A percentile compares a stretch with the other conserved stretches of the same genome.
Evolutionary conservation across 2,113 vertebrate species (phyloP).

Genomic region (Saccopteryx bilineata): DNA sequence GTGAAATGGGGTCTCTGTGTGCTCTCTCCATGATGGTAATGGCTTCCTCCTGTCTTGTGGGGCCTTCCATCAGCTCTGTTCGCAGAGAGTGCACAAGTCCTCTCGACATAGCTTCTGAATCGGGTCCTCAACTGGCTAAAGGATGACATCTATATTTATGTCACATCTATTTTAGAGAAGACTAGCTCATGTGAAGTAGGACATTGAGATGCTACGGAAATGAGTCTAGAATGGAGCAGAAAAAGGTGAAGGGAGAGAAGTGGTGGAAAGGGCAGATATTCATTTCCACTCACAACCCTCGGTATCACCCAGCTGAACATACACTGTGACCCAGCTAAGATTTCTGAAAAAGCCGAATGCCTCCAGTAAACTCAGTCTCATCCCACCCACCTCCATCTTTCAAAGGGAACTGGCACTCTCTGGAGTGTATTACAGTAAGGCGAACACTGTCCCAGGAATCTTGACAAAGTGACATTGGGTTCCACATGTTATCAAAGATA

Average conservation of each 20-base stretch:
- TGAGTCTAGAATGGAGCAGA: background rate
- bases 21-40: conserved; percentile 55
- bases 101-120: conserved; percentile 31
- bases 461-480: background rate
- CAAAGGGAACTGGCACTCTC: background rate
- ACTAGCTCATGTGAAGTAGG: background rate
- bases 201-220: background rate
- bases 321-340: background rate
- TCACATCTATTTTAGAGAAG: background rate
- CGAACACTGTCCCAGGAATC: background rate
- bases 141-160: background rate
- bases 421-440: background rate
- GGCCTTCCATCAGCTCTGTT: conserved; percentile 53
- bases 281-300: background rate
- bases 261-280: background rate
- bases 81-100: background rate
- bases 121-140: conserved; percentile 11
- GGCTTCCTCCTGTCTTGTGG: background rate
- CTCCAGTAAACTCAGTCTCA: background rate
- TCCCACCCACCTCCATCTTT: background rate
- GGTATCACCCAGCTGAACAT: background rate
- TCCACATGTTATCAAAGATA: background rate
- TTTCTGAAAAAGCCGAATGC: background rate
- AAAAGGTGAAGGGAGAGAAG: background rate
- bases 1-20: conserved; percentile 66